phyloP scores from a whole-genome alignment of 2,797 vertebrate genomes.

The Anomalospiza imberbis region DNA sequence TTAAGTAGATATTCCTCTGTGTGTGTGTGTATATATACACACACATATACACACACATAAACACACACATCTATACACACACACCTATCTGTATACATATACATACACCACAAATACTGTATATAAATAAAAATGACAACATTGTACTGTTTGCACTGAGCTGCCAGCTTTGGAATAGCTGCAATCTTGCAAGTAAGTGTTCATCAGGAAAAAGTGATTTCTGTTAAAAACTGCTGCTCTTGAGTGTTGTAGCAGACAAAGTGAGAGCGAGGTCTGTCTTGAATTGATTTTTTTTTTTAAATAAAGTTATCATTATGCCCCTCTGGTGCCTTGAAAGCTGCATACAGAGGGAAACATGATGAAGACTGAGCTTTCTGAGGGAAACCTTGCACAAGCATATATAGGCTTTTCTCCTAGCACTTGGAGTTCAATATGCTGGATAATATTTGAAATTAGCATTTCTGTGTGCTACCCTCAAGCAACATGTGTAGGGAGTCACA shows the following conservation, averaged over 20 bases:
- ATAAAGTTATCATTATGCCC: background rate
- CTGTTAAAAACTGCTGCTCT: background rate
- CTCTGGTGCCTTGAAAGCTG: background rate
- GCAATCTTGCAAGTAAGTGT: background rate
- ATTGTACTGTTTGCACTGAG: background rate
- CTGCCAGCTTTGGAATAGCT: background rate
- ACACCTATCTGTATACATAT: background rate
- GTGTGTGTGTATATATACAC: background rate
- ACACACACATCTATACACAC: background rate
- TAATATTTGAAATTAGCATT: background rate
- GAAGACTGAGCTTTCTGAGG: background rate
- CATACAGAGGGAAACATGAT: fast-evolving
- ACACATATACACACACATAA: background rate
- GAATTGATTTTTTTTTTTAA: background rate
- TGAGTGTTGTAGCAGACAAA: background rate
- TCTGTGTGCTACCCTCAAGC: background rate
- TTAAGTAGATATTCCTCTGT: background rate
- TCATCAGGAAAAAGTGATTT: background rate
- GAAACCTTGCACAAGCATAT: background rate
- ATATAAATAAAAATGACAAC: background rate
- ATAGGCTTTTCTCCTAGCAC: background rate
- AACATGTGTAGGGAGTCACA: background rate
- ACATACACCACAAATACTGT: background rate
- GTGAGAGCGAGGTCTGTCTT: background rate
- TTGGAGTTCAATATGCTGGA: background rate